Base-by-base conservation (phyloP, 1,140 invertebrate species). In the Pararge aegeria region DNA sequence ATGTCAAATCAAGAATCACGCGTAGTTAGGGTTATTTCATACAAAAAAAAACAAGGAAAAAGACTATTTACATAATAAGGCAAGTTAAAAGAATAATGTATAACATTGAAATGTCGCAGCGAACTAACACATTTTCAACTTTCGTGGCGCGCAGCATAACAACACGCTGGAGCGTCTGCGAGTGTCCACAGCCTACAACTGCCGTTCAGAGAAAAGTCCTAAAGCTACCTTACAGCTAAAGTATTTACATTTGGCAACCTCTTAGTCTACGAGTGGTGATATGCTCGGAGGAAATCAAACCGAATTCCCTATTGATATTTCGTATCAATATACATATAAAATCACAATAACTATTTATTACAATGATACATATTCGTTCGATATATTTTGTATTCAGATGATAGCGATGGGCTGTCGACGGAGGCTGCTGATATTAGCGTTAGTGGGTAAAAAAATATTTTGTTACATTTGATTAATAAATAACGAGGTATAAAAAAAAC, bases 161-260 rank as follows among this genome's bases (percentile, higher is more conserved):
- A 3, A 55, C n/a, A 40, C n/a, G n/a, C n/a, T n/a, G n/a, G n/a
- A n/a, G n/a, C n/a, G n/a, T n/a, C 15, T 46, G 12, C 24, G 37
- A 68, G 72, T 78, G 79, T 70, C 70, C 80, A 78, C 80, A 85
- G 72, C 69, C 62, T 73, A 72, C 68, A 55, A 56, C 60, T 68
- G 69, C 78, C 73, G 75, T 68, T 56, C 57, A 75, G 73, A 80
- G 62, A 63, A 72, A 77, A 66, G 55, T 59, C 61, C 63, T 76
- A 30, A 59, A 71, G 63, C 24, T 52, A 64, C 34, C 56, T 66
- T 66, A 64, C 66, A 68, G 66, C 42, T 64, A 72, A 73, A 44
- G 34, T 68, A 75, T 88, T 75, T 85, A 88, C 85, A 85, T 88
- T 88, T 88, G 85, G 85, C 85, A 88, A 87, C 77, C 71, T 75